These are phyloP conservation scores for Rhea americana DNA, from an alignment of 2,113 vertebrate genomes.

Conservation along the genomic window DNA sequence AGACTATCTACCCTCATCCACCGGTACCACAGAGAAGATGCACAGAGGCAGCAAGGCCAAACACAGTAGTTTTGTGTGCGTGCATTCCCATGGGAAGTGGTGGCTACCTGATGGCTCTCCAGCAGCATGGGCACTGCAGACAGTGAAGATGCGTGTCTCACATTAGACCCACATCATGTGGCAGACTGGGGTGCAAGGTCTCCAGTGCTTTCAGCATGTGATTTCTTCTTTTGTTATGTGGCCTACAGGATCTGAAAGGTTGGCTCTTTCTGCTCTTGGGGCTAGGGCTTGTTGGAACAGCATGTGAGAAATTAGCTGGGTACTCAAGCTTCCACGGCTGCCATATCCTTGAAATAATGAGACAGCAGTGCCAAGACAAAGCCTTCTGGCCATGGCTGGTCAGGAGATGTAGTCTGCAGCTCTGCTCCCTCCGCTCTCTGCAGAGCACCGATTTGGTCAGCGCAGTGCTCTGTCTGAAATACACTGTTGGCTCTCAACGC, in stretches of 20 bases:
- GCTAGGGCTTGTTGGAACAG: background rate
- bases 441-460: background rate
- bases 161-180: accelerated
- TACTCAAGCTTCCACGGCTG: too few species aligned
- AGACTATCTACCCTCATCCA: too few species aligned
- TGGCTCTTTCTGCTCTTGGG: background rate
- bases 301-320: background rate
- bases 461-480: accelerated
- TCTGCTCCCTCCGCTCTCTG: background rate
- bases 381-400: accelerated
- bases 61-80: background rate
- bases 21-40: too few species aligned
- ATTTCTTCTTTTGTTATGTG: background rate
- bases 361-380: background rate
- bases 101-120: accelerated
- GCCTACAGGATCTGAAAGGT: background rate
- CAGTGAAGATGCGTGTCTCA: background rate
- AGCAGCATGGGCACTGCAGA: background rate
- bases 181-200: background rate
- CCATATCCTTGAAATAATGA: background rate
- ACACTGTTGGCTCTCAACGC: background rate
- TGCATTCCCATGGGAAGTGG: accelerated
- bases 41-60: too few species aligned
- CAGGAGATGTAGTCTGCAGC: background rate
- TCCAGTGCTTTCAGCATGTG: background rate